A percentile compares a stretch with the other conserved stretches of the same genome.
Evolutionary conservation across 2,888 invertebrate species (phyloP).

Genomic region (Philopedon plagiatum): DNA sequence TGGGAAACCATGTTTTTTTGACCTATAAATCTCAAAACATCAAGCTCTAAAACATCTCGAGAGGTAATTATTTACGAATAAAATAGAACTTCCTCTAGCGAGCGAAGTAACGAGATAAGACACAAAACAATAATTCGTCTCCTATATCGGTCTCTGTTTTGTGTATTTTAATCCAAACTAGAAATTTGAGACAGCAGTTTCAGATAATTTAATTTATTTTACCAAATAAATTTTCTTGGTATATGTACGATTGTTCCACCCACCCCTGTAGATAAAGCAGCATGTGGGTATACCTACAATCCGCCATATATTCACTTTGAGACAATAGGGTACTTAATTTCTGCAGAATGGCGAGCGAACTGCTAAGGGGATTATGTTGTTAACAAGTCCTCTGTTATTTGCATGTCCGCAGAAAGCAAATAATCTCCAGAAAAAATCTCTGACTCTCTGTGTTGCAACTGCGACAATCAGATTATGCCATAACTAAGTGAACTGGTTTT

Average conservation of each 20-base stretch:
- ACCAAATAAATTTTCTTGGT: constrained; percentile 28
- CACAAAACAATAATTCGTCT: neutral
- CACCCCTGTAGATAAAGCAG: constrained; percentile 41
- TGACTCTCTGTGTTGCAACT: constrained; percentile 19
- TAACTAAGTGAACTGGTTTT: constrained; percentile 37
- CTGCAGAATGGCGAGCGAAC: constrained; percentile 37
- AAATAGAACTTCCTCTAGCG: too few relatives aligned
- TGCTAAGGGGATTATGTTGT: constrained; percentile 45
- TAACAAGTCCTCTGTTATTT: constrained; percentile 44
- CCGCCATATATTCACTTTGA: constrained; percentile 35
- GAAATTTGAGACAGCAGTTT: constrained; percentile 33
- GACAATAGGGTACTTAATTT: constrained; percentile 46
- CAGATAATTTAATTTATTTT: constrained; percentile 33
- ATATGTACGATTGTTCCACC: constrained; percentile 39
- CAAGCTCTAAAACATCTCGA: too few relatives aligned
- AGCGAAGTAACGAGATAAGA: neutral
- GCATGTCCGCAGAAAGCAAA: constrained; percentile 32
- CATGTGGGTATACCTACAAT: constrained; percentile 39
- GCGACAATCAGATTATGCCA: constrained; percentile 36
- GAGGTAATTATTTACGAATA: too few relatives aligned
- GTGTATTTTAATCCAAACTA: constrained; percentile 20
- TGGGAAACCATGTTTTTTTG: too few relatives aligned
- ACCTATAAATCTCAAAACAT: too few relatives aligned
- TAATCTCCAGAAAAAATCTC: constrained; percentile 30
- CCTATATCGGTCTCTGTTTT: neutral